Percentiles rank a stretch among this genome's conserved stretches.
Evolutionary conservation across 2,797 vertebrate genomes (phyloP).

Genomic region (Champsocephalus gunnari): DNA sequence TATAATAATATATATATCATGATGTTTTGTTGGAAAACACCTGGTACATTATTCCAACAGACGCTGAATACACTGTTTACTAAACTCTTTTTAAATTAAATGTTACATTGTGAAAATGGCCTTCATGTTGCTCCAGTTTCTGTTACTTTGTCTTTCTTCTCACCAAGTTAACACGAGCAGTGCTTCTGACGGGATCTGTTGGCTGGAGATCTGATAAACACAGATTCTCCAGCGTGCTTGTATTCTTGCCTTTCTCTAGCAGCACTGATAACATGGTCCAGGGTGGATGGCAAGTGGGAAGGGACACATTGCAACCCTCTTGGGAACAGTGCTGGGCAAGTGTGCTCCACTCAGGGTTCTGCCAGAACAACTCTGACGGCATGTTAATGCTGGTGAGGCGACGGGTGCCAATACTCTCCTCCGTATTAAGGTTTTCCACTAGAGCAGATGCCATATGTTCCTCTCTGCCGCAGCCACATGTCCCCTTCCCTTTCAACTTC

Average conservation of each 20-base stretch:
- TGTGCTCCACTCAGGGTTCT: conserved; percentile 63
- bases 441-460: conserved; percentile 77
- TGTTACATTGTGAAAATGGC: neutral
- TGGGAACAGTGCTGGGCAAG: conserved; percentile 57
- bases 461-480: conserved; percentile 65
- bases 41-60: neutral
- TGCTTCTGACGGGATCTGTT: conserved; percentile 40
- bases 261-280: conserved; percentile 47
- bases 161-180: conserved; percentile 32
- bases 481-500: conserved; percentile 55
- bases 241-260: conserved; percentile 42
- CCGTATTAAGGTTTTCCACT: conserved; percentile 70
- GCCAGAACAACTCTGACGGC: conserved; percentile 77
- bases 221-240: conserved; percentile 33
- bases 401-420: conserved; percentile 65
- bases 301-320: conserved; percentile 56
- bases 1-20: neutral
- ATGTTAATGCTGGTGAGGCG: conserved; percentile 66
- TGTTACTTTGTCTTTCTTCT: conserved; percentile 7
- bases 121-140: neutral
- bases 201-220: conserved; percentile 55
- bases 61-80: too few species aligned
- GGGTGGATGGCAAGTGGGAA: conserved; percentile 51
- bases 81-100: too few species aligned
- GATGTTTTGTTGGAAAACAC: neutral